Conservation (phyloP, 2,797 vertebrate genomes). For the Octomys mimax region DNA sequence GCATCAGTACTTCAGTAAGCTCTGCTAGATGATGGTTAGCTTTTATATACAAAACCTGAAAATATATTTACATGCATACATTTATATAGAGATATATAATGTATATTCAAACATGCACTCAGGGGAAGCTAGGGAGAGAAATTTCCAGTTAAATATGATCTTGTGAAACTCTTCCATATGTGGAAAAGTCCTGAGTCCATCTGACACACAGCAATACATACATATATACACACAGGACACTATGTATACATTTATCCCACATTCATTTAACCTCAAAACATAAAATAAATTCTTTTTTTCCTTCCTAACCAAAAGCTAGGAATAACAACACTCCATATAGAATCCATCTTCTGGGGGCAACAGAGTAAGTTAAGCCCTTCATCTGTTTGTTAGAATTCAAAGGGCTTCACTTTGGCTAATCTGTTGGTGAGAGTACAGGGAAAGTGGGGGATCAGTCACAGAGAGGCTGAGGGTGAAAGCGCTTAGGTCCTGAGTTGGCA, state of each 20-base stretch:
- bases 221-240: conserved; percentile 88
- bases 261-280: conserved; percentile 90
- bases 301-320: conserved; percentile 84
- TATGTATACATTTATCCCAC: conserved; percentile 89
- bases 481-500: neutral
- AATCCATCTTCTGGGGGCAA: conserved; percentile 83
- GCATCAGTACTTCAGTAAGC: conserved; percentile 71
- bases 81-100: conserved; percentile 79
- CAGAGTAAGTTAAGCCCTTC: conserved; percentile 71
- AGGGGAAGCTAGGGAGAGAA: conserved; percentile 84
- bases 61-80: conserved; percentile 76
- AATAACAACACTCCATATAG: conserved; percentile 86
- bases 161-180: conserved; percentile 90
- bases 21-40: conserved; percentile 77
- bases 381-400: conserved; percentile 77
- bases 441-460: conserved; percentile 34
- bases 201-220: conserved; percentile 88
- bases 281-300: conserved; percentile 88
- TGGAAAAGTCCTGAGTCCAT: conserved; percentile 86
- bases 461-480: neutral
- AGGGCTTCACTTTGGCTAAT: conserved; percentile 59
- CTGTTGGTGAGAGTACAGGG: conserved; percentile 64
- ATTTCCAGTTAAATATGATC: conserved; percentile 88
- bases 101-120: conserved; percentile 86
- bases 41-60: conserved; percentile 86